A percentile compares a stretch with the other conserved stretches of the same genome.
These are phyloP conservation scores for Pluvialis apricaria DNA, from an alignment of 2,113 vertebrate genomes.

Conservation along the genomic window DNA sequence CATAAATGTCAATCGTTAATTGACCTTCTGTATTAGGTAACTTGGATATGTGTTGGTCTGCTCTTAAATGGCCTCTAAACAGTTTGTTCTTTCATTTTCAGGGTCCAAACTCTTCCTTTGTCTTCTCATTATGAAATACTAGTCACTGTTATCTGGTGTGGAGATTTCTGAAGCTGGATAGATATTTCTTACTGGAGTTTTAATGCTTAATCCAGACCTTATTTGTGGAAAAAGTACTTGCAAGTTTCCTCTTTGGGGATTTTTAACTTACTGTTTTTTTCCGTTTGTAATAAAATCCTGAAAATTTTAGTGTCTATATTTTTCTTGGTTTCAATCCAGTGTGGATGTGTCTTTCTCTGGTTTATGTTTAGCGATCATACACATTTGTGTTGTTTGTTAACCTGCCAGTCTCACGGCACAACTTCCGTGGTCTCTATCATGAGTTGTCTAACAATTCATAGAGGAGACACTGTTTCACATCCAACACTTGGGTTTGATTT, in stretches of 20 bases:
- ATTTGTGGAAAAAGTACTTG: background rate
- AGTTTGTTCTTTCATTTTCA: background rate
- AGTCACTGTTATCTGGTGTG: background rate
- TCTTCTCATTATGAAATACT: background rate
- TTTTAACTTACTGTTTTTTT: background rate
- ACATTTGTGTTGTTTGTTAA: background rate
- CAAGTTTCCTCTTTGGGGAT: background rate
- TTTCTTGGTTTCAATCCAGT: background rate
- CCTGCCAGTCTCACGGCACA: fast-evolving
- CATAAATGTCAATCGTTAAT: background rate
- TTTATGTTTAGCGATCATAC: background rate
- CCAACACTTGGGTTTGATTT: background rate
- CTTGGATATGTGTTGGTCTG: background rate
- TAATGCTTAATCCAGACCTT: background rate
- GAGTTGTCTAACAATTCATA: background rate
- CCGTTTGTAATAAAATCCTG: background rate
- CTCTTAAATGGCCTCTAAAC: background rate
- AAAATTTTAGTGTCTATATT: background rate
- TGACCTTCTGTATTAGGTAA: background rate
- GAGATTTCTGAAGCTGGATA: background rate
- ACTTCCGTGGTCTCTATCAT: background rate
- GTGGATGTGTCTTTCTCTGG: background rate
- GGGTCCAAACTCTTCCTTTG: background rate
- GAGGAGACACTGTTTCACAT: background rate
- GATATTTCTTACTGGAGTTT: background rate